Evolutionary conservation across 2,797 vertebrate genomes (phyloP).

Genomic region (Microctenopoma lineatum): DNA sequence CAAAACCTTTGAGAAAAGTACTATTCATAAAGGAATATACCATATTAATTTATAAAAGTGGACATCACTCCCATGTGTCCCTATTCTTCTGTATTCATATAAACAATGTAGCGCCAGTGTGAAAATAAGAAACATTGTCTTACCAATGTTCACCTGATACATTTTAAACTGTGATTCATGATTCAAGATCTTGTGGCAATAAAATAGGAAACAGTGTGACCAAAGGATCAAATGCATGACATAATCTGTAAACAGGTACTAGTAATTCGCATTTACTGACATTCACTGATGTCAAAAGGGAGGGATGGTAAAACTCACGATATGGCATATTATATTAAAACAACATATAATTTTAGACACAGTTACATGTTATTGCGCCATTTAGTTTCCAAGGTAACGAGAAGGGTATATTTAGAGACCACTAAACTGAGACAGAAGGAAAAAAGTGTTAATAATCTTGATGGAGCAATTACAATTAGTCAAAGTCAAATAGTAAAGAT

Average conservation of each 20-base stretch:
- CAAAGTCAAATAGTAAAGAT: conserved; percentile 77
- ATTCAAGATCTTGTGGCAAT: conserved; percentile 8
- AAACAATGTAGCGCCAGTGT: conserved; percentile 3
- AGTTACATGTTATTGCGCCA: conserved; percentile 79
- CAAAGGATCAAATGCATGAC: conserved; percentile 25
- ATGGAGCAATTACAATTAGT: conserved; percentile 78
- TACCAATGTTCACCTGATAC: conserved; percentile 10
- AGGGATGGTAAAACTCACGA: conserved; percentile 41
- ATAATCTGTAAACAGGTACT: conserved; percentile 17
- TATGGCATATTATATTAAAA: conserved; percentile 69
- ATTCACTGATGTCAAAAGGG: conserved; percentile 49
- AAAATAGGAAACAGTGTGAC: conserved; percentile 8
- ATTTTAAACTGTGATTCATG: conserved; percentile 20
- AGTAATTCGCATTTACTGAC: conserved; percentile 23
- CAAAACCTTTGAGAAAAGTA: conserved; percentile 11
- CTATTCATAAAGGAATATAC: not conserved
- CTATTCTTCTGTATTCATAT: conserved; percentile 7
- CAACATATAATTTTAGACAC: conserved; percentile 77
- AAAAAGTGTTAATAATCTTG: conserved; percentile 73
- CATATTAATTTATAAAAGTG: conserved; percentile 1
- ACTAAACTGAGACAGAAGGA: conserved; percentile 70
- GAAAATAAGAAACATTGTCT: conserved; percentile 21
- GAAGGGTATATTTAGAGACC: conserved; percentile 81
- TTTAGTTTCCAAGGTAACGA: conserved; percentile 87
- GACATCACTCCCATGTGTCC: not conserved